A percentile compares a stretch with the other conserved stretches of the same genome.
Conservation (phyloP, 2,797 vertebrate genomes). For the Myotis pilosus region DNA sequence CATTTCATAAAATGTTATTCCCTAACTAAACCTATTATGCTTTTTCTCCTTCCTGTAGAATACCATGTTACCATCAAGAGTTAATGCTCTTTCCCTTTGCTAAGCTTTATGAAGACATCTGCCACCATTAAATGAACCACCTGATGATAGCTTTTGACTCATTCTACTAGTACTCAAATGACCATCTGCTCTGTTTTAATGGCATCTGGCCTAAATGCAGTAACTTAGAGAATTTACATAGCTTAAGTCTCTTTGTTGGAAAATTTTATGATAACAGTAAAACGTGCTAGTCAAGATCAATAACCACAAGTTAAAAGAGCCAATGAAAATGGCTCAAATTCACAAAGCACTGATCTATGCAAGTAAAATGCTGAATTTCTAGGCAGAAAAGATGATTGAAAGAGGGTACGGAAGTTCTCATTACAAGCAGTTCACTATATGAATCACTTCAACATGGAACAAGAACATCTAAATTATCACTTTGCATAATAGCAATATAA, state of each 20-base stretch:
- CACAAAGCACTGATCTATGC: constrained; percentile 9
- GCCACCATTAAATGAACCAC: constrained; percentile 62
- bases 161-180: constrained; percentile 60
- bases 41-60: constrained; percentile 40
- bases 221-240: constrained; percentile 56
- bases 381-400: constrained; percentile 16
- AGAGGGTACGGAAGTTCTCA: constrained; percentile 12
- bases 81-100: constrained; percentile 46
- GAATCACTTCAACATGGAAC: not conserved
- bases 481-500: not conserved
- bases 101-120: constrained; percentile 72
- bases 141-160: constrained; percentile 63
- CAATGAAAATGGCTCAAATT: constrained; percentile 36
- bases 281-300: constrained; percentile 41
- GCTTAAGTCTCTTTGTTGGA: constrained; percentile 37
- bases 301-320: constrained; percentile 13
- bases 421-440: not conserved
- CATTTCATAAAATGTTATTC: constrained; percentile 50
- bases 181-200: constrained; percentile 70
- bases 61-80: not conserved
- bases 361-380: constrained; percentile 47
- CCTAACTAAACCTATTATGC: constrained; percentile 38
- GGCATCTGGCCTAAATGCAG: constrained; percentile 32
- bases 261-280: constrained; percentile 46
- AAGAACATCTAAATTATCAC: constrained; percentile 35